Percentiles rank a stretch among this genome's conserved stretches.
Evolutionary conservation across 2,888 invertebrate genomes (phyloP).

Genomic region (Lordiphosa fenestrarum): DNA sequence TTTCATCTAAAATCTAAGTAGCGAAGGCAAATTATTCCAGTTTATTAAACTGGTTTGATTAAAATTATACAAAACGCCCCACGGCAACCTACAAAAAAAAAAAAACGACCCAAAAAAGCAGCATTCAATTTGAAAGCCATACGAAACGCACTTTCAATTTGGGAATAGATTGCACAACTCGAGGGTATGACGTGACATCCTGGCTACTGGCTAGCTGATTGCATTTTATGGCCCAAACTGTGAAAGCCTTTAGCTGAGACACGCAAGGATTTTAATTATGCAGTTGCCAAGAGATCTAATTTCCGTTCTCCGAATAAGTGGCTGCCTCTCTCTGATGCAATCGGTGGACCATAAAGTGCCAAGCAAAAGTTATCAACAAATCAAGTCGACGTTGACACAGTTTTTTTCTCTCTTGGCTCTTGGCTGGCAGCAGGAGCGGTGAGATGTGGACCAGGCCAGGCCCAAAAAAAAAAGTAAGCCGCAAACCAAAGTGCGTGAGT

Average conservation of each 20-base stretch:
- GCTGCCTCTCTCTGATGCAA: constrained; percentile 31
- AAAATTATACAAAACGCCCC: constrained; percentile 37
- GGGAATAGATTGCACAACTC: constrained; percentile 49
- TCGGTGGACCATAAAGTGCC: constrained; percentile 38
- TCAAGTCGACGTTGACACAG: constrained; percentile 64
- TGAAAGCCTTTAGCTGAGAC: constrained; percentile 35
- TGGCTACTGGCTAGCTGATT: constrained; percentile 52
- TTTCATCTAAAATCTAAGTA: constrained; percentile 19
- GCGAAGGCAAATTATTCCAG: constrained; percentile 44
- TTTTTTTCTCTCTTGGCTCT: constrained; percentile 33
- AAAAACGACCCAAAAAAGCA: constrained; percentile 6
- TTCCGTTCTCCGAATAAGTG: constrained; percentile 49
- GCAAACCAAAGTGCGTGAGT: constrained; percentile 54
- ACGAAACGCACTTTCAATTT: constrained; percentile 56
- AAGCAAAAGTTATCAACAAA: constrained; percentile 64
- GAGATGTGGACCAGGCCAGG: constrained; percentile 9
- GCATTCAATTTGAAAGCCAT: constrained; percentile 32
- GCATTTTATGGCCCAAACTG: constrained; percentile 24
- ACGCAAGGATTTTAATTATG: constrained; percentile 67
- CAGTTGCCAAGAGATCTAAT: constrained; percentile 56
- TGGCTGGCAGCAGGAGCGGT: constrained; percentile 28
- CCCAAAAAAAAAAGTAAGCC: neutral
- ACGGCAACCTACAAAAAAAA: constrained; percentile 21
- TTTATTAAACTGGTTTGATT: constrained; percentile 52
- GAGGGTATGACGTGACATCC: constrained; percentile 64